A percentile compares a stretch with the other conserved stretches of the same genome.
Evolutionary conservation across 1,140 invertebrate species (phyloP).

Genomic region (Leptopilina clavipes): DNA sequence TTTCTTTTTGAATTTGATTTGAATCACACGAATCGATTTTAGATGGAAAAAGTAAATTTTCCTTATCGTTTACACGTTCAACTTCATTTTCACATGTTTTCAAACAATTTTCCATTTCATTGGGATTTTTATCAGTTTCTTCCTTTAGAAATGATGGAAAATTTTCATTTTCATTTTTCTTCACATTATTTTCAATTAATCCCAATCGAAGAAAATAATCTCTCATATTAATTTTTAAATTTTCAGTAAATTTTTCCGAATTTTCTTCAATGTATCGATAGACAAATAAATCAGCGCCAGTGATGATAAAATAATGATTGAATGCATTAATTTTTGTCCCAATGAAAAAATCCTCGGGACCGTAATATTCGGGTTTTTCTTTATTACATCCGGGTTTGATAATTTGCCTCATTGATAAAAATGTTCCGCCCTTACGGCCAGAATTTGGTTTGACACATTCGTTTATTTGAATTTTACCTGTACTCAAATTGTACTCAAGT

Average conservation of each 20-base stretch:
- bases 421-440: slow-evolving; percentile 82
- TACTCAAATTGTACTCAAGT: slow-evolving; percentile 79
- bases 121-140: background rate
- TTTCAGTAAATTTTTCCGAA: slow-evolving; percentile 79
- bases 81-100: background rate
- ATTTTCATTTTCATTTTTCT: background rate
- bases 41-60: background rate
- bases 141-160: background rate
- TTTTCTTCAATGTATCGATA: slow-evolving; percentile 83
- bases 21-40: background rate
- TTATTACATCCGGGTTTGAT: slow-evolving; percentile 77
- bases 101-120: background rate
- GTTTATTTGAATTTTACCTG: slow-evolving; percentile 78
- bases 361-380: slow-evolving; percentile 73
- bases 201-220: slow-evolving; percentile 78
- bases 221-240: slow-evolving; percentile 78
- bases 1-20: background rate
- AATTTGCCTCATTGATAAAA: slow-evolving; percentile 80
- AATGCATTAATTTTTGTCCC: slow-evolving; percentile 80
- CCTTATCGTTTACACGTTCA: background rate
- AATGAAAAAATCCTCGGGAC: slow-evolving; percentile 81
- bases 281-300: slow-evolving; percentile 81
- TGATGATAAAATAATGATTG: slow-evolving; percentile 81
- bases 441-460: slow-evolving; percentile 80
- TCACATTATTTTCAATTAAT: slow-evolving; percentile 71